phyloP scores from a whole-genome alignment of 2,888 invertebrate species.

The Tetanocera ferruginea region DNA sequence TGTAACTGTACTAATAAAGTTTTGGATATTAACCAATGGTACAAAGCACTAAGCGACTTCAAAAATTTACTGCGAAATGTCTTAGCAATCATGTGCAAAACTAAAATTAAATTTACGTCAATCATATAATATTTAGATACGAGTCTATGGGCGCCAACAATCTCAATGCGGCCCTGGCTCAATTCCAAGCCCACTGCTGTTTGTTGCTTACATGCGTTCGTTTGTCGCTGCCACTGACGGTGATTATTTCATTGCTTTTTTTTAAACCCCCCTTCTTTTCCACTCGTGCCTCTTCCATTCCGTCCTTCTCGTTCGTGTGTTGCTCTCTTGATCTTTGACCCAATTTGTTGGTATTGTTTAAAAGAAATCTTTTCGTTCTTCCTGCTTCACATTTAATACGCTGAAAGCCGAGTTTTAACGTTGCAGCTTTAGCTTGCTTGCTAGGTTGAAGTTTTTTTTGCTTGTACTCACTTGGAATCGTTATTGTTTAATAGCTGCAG shows the following conservation, averaged over 20 bases:
- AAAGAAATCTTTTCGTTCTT: not conserved
- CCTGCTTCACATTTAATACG: not conserved
- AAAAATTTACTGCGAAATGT: no score
- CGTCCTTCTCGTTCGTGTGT: not conserved
- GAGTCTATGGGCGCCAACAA: no score
- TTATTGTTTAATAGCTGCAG: no score
- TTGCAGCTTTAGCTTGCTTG: not conserved
- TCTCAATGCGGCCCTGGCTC: no score
- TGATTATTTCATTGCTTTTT: conserved; percentile 34
- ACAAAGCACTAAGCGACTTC: no score
- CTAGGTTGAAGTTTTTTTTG: not conserved
- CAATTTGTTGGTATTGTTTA: conserved; percentile 17
- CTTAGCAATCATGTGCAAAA: no score
- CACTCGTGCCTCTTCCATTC: not conserved
- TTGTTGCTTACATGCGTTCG: not conserved
- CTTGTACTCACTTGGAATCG: not conserved
- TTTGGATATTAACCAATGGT: no score
- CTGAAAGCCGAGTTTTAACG: not conserved
- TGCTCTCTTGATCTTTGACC: conserved; percentile 37
- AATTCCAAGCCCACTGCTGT: not conserved
- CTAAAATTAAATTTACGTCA: no score
- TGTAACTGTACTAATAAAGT: no score
- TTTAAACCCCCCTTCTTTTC: not conserved
- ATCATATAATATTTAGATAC: no score
- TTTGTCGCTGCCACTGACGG: conserved; percentile 15